Conservation (phyloP, 1,140 invertebrate species). For the Pomacea maculata region DNA sequence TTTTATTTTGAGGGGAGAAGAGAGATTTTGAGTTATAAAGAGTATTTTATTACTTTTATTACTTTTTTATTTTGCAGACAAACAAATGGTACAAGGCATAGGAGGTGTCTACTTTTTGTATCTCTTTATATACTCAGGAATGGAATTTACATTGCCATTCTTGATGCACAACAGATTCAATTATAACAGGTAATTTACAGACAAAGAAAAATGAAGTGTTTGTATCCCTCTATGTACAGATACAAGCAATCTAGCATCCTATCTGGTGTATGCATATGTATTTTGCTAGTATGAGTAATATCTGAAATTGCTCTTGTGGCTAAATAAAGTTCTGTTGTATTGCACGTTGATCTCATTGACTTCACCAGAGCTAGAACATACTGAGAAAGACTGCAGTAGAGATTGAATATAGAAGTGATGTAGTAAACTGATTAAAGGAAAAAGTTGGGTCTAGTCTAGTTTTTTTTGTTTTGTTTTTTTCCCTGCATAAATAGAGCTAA, state of each 20-base stretch:
- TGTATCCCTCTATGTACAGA: neutral
- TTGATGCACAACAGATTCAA: constrained; percentile 92
- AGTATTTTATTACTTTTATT: neutral
- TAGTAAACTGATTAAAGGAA: too few species aligned
- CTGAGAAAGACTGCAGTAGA: neutral
- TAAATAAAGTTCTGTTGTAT: neutral
- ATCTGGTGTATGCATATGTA: too few species aligned
- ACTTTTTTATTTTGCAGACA: constrained; percentile 67
- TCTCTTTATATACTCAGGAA: constrained; percentile 94
- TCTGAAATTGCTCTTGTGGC: too few species aligned
- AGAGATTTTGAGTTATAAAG: too few species aligned
- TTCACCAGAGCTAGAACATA: neutral
- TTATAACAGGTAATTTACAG: constrained; percentile 73
- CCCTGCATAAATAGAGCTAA: too few species aligned
- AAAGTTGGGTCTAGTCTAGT: too few species aligned
- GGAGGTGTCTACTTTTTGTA: constrained; percentile 94
- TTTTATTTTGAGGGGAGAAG: neutral
- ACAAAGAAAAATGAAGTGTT: neutral
- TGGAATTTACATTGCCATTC: constrained; percentile 98
- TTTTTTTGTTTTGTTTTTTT: too few species aligned
- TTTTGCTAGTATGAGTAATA: too few species aligned
- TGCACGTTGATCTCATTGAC: neutral
- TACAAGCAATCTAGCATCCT: neutral
- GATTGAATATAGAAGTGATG: too few species aligned
- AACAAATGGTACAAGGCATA: constrained; percentile 74